A percentile compares a stretch with the other conserved stretches of the same genome.
These are phyloP conservation scores for Leptosomus discolor DNA, from an alignment of 2,113 vertebrate genomes.

Conservation along the genomic window DNA sequence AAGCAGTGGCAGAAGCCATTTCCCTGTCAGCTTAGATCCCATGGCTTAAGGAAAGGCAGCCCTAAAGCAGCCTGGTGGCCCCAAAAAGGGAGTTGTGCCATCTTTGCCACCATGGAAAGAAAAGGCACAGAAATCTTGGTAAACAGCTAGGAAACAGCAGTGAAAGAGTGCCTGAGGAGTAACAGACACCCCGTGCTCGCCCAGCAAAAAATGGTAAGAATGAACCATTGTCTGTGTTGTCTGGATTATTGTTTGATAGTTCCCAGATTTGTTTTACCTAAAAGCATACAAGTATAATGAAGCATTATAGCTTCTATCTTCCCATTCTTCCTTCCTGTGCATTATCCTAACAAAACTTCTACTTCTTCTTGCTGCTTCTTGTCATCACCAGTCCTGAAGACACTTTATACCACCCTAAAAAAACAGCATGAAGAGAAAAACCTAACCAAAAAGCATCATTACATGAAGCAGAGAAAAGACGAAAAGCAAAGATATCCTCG, in stretches of 20 bases:
- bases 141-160: background rate
- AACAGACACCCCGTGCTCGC: background rate
- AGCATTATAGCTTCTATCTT: background rate
- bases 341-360: background rate
- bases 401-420: background rate
- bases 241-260: background rate
- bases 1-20: background rate
- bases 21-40: background rate
- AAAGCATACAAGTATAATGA: background rate
- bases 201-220: background rate
- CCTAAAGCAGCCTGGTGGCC: background rate
- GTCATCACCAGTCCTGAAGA: background rate
- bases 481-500: background rate
- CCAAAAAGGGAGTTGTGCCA: background rate
- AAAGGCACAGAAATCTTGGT: background rate
- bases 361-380: too few species aligned
- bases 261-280: background rate
- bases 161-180: background rate
- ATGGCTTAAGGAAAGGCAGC: background rate
- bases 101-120: background rate
- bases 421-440: background rate
- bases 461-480: background rate
- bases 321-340: background rate
- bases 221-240: fast-evolving
- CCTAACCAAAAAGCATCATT: background rate